phyloP scores from a whole-genome alignment of 2,888 invertebrate genomes.

The Dilophus febrilis region DNA sequence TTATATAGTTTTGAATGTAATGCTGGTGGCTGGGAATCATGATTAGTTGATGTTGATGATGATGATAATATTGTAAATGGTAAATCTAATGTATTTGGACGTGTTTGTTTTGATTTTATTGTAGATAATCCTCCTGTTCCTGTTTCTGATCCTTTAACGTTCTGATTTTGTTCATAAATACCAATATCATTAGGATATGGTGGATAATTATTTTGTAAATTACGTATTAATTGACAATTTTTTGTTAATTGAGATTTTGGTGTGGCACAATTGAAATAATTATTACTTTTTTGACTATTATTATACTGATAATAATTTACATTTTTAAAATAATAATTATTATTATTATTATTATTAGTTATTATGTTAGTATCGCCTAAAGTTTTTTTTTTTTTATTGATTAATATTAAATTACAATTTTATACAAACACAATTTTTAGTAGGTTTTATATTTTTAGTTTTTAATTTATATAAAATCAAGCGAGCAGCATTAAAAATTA shows the following conservation, averaged over 20 bases:
- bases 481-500: neutral
- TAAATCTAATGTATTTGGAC: slow-evolving; percentile 5
- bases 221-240: slow-evolving; percentile 29
- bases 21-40: neutral
- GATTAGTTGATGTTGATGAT: neutral
- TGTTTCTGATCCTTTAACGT: slow-evolving; percentile 1
- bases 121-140: neutral
- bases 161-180: slow-evolving; percentile 10
- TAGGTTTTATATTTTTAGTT: too few species aligned
- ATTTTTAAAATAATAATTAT: slow-evolving; percentile 19
- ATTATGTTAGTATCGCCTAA: slow-evolving; percentile 6
- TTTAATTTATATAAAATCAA: too few species aligned
- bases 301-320: slow-evolving; percentile 13
- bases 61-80: neutral
- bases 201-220: slow-evolving; percentile 30
- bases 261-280: slow-evolving; percentile 29
- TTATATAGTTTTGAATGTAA: too few species aligned
- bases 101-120: slow-evolving; percentile 1
- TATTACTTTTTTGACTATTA: slow-evolving; percentile 1
- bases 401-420: neutral
- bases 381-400: too few species aligned
- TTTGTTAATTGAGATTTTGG: slow-evolving; percentile 28
- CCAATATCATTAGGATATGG: slow-evolving; percentile 31
- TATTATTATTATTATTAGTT: slow-evolving; percentile 6
- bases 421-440: neutral